Conservation (phyloP, 1,140 invertebrate genomes). For the Bombus ignitus region DNA sequence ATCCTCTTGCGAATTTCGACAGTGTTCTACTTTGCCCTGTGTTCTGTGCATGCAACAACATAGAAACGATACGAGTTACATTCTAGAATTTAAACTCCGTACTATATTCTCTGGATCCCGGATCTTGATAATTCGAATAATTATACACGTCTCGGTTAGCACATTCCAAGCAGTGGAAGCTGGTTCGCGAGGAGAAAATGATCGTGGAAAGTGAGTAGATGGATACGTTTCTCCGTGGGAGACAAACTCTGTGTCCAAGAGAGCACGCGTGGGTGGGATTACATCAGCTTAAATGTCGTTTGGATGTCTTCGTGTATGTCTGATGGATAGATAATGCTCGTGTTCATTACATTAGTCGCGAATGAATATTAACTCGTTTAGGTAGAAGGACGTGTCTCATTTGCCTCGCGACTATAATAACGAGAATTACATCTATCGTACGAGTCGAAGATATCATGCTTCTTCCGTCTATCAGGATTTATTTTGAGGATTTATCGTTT, state of each 20-base stretch:
- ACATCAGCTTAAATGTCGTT: slow-evolving; percentile 41
- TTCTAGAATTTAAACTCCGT: neutral
- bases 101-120: neutral
- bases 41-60: neutral
- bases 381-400: slow-evolving; percentile 30
- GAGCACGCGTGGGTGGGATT: slow-evolving; percentile 36
- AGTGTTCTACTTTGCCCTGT: neutral
- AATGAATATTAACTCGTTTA: slow-evolving; percentile 53
- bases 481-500: neutral
- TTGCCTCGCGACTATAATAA: slow-evolving; percentile 22
- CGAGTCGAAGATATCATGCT: neutral
- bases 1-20: slow-evolving; percentile 20
- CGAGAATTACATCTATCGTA: slow-evolving; percentile 8
- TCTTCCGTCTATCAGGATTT: neutral
- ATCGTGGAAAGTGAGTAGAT: neutral
- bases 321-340: slow-evolving; percentile 46
- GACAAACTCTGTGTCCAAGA: neutral
- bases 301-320: slow-evolving; percentile 21
- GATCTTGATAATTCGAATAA: neutral
- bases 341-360: slow-evolving; percentile 34
- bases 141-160: neutral
- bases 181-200: neutral
- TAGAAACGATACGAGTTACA: neutral
- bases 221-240: slow-evolving; percentile 1
- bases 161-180: neutral